phyloP scores from a whole-genome alignment of 1,140 invertebrate species.

The Pseudomyrmex cubaensis region DNA sequence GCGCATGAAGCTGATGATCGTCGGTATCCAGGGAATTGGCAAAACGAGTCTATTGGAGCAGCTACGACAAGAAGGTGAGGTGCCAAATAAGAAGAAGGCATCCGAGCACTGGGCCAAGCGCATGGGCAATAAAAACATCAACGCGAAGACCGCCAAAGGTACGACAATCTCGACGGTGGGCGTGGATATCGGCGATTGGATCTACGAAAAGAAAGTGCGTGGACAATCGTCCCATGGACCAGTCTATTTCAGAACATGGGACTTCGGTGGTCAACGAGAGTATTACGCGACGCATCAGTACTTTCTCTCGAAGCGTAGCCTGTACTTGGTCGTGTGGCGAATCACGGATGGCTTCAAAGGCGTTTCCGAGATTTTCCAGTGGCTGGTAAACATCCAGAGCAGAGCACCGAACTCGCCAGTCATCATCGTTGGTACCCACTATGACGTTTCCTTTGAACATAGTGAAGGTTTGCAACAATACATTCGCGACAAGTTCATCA shows the following conservation, averaged over 20 bases:
- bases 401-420: slow-evolving; percentile 97
- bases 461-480: slow-evolving; percentile 94
- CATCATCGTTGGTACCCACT: slow-evolving; percentile 97
- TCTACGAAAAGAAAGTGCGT: slow-evolving; percentile 93
- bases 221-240: slow-evolving; percentile 92
- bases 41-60: slow-evolving; percentile 95
- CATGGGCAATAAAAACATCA: slow-evolving; percentile 95
- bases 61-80: slow-evolving; percentile 93
- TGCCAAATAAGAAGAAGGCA: slow-evolving; percentile 90
- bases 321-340: slow-evolving; percentile 98
- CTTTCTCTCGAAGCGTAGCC: slow-evolving; percentile 97
- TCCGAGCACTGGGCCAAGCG: slow-evolving; percentile 97
- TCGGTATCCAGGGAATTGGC: slow-evolving; percentile 95
- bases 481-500: slow-evolving; percentile 96
- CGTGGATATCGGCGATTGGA: slow-evolving; percentile 98
- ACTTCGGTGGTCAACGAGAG: slow-evolving; percentile 99
- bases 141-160: slow-evolving; percentile 90
- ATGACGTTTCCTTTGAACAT: slow-evolving; percentile 93
- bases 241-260: slow-evolving; percentile 99
- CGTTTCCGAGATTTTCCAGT: slow-evolving; percentile 95
- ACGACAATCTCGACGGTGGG: slow-evolving; percentile 97
- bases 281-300: slow-evolving; percentile 99
- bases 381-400: slow-evolving; percentile 98
- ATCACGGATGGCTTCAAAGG: slow-evolving; percentile 97
- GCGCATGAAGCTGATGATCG: slow-evolving; percentile 98